Conservation (phyloP, 1,140 invertebrate genomes). For the Paracyclopina nana region DNA sequence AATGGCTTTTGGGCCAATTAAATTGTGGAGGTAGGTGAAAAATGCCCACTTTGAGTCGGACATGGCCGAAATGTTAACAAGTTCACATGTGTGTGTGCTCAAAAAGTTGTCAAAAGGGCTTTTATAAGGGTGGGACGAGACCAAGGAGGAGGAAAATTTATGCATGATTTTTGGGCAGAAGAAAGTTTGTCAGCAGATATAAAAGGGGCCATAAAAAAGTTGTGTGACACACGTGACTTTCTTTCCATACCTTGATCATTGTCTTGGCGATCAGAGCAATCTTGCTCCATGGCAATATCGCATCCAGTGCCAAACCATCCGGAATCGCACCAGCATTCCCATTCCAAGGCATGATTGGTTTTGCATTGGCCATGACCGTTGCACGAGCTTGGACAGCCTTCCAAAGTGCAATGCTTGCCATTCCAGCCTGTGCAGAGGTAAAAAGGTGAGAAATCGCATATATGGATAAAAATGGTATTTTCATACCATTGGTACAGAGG, state of each 20-base stretch:
- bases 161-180: too few species aligned
- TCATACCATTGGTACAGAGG: conserved; percentile 40
- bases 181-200: too few species aligned
- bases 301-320: conserved; percentile 87
- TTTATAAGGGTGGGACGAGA: too few species aligned
- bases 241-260: conserved; percentile 95
- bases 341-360: conserved; percentile 37
- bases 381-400: conserved; percentile 31
- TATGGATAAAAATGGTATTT: background rate
- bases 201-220: too few species aligned
- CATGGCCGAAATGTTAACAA: too few species aligned
- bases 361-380: conserved; percentile 14
- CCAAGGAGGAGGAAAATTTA: too few species aligned
- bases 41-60: too few species aligned
- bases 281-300: conserved; percentile 66
- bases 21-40: too few species aligned
- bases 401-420: conserved; percentile 83
- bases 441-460: background rate
- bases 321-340: conserved; percentile 78
- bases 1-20: too few species aligned
- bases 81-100: too few species aligned
- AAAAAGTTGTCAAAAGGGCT: too few species aligned
- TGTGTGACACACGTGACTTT: too few species aligned
- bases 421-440: conserved; percentile 74
- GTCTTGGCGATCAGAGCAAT: conserved; percentile 74